Base-by-base conservation (phyloP, 2,113 vertebrate species). In the Hyperoodon ampullatus region DNA sequence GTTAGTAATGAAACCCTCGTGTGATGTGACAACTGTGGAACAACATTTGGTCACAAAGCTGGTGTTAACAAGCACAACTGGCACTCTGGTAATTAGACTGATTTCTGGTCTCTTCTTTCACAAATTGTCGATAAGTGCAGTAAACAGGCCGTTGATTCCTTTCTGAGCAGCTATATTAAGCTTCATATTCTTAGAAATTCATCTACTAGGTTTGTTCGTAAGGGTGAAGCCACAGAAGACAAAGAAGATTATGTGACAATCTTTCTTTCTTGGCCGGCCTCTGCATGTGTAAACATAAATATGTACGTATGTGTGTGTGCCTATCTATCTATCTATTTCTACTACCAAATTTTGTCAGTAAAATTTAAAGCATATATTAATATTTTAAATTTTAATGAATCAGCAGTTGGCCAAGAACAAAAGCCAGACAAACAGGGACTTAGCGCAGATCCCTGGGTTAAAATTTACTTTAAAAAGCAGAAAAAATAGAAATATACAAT, bases 21-120 rank as follows among this genome's bases (percentile, higher is more conserved):
- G 98, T 98, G 98, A 98, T 98, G 98, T 99, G 98, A 98, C 98
- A 99, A 98, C 98, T 98, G 98, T 98, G 95, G 98, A 98, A 98
- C 98, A 98, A 98, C 98, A 98, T 99, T 98, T 99, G 98, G 98
- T 99, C 98, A 98, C 98, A 98, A 98, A 98, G 97, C 98, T 98
- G 98, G 98, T 98, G 98, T 98, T 99, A 99, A 99, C 98, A 98
- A 99, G 99, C 98, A 98, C 98, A 99, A 98, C 98, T 98, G 98
- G 98, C 97, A 97, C 97, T 96, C 97, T 97, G 98, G 98, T 99
- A 99, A 99, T 99, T 98, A 99, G 98, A 97, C 98, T 98, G 98
- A 98, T 98, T 99, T 98, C 98, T 98, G 98, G 97, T 98, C 98
- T 98, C 97, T 94, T 97, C 98, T 98, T 98, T 98, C 98, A 98